Conservation (phyloP, 2,797 vertebrate species). For the Sparus aurata region DNA sequence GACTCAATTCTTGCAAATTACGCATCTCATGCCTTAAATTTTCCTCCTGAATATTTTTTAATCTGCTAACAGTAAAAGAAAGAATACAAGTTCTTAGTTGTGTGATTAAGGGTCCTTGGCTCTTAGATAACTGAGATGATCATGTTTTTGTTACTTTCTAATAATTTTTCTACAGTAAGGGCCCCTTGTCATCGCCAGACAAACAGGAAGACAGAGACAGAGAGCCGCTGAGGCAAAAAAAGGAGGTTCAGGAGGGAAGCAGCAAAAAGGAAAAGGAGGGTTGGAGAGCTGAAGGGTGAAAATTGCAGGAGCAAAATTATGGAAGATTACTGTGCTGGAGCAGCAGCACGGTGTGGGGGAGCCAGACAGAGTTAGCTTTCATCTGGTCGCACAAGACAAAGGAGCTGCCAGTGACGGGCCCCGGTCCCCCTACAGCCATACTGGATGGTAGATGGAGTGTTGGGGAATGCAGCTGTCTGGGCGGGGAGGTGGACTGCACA, state of each 20-base stretch:
- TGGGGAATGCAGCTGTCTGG: slow-evolving; percentile 15
- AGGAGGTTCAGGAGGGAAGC: slow-evolving; percentile 29
- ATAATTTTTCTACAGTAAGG: neutral
- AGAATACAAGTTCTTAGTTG: neutral
- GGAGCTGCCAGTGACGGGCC: slow-evolving; percentile 70
- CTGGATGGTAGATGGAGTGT: slow-evolving; percentile 56
- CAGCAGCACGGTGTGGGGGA: slow-evolving; percentile 72
- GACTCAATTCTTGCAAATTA: too few species aligned
- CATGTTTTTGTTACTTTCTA: neutral
- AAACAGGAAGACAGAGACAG: neutral
- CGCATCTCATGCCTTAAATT: neutral
- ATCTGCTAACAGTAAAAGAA: neutral
- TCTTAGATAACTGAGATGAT: neutral
- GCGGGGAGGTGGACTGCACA: neutral
- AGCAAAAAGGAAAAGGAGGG: slow-evolving; percentile 15
- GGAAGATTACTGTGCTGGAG: slow-evolving; percentile 76
- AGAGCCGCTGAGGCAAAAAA: slow-evolving; percentile 10
- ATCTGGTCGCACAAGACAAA: slow-evolving; percentile 76
- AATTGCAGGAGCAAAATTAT: slow-evolving; percentile 78
- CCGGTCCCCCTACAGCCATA: slow-evolving; percentile 44
- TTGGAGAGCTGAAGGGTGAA: slow-evolving; percentile 64
- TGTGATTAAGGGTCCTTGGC: neutral
- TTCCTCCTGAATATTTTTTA: neutral
- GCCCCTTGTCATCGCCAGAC: neutral
- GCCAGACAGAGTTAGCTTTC: slow-evolving; percentile 67